Evolutionary conservation across 2,113 vertebrate genomes (phyloP).

Genomic region (Girardinichthys multiradiatus): DNA sequence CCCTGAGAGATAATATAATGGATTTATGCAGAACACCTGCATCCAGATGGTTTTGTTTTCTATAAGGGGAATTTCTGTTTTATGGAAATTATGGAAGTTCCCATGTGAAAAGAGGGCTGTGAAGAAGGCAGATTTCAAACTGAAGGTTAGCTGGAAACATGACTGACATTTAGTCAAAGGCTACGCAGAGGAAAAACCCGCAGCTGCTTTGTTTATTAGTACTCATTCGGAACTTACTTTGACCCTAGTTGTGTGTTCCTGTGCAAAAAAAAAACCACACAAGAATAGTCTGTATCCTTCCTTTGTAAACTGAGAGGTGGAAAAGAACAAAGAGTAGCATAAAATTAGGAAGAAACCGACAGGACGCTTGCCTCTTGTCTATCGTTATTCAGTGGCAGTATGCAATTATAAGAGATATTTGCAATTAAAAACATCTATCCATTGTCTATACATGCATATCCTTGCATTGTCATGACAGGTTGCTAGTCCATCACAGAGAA

Average conservation of each 20-base stretch:
- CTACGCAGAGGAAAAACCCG: slow-evolving; percentile 5
- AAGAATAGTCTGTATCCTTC: neutral
- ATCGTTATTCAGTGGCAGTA: too few species aligned
- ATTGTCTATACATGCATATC: too few species aligned
- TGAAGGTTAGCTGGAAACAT: slow-evolving; percentile 30
- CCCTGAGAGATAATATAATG: slow-evolving; percentile 53
- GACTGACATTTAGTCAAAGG: slow-evolving; percentile 6
- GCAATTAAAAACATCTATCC: too few species aligned
- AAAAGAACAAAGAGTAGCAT: too few species aligned
- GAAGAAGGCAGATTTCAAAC: slow-evolving; percentile 29
- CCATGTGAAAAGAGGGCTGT: slow-evolving; percentile 25
- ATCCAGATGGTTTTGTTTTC: slow-evolving; percentile 56
- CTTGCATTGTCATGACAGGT: too few species aligned
- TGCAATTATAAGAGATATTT: too few species aligned
- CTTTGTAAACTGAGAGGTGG: neutral
- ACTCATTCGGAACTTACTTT: neutral
- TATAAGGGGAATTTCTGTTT: slow-evolving; percentile 39
- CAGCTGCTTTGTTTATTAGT: slow-evolving; percentile 5
- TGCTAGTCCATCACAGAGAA: too few species aligned
- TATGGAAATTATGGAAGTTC: slow-evolving; percentile 6
- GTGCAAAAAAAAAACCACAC: too few species aligned
- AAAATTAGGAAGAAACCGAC: too few species aligned
- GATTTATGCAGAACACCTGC: slow-evolving; percentile 59
- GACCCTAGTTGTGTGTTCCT: neutral
- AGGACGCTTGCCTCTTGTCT: too few species aligned